A percentile compares a stretch with the other conserved stretches of the same genome.
Conservation (phyloP, 2,888 invertebrate species). For the Noctuana brunneofusca region DNA sequence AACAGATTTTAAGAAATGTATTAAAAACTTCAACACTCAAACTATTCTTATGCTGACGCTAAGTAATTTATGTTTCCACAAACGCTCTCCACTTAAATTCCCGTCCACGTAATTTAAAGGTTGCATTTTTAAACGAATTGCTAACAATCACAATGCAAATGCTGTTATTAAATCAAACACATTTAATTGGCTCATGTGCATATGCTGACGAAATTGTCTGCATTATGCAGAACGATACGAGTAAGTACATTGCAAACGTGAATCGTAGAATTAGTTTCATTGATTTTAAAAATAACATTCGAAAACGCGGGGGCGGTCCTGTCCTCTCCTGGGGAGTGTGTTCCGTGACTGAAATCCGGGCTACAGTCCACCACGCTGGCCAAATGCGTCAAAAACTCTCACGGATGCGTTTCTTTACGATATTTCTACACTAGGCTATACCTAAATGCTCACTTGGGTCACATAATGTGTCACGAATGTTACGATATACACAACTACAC, state of each 20-base stretch:
- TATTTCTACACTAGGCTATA: too few relatives aligned
- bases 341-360: too few relatives aligned
- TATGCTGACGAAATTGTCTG: slow-evolving; percentile 4
- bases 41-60: background rate
- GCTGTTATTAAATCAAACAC: slow-evolving; percentile 18
- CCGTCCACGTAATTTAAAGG: slow-evolving; percentile 18
- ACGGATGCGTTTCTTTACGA: too few relatives aligned
- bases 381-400: too few relatives aligned
- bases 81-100: slow-evolving; percentile 19
- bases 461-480: background rate
- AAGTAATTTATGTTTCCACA: slow-evolving; percentile 3
- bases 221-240: background rate
- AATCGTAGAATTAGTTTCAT: background rate
- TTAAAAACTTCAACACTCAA: background rate
- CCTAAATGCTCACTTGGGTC: too few relatives aligned
- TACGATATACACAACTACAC: background rate
- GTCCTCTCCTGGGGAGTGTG: too few relatives aligned
- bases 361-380: too few relatives aligned
- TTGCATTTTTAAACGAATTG: slow-evolving; percentile 26
- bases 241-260: background rate
- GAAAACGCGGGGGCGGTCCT: too few relatives aligned
- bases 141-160: slow-evolving; percentile 13
- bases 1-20: background rate
- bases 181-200: slow-evolving; percentile 18
- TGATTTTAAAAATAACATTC: background rate